A percentile compares a stretch with the other conserved stretches of the same genome.
Evolutionary conservation across 2,888 invertebrate species (phyloP).

Genomic region (Rhabditoides inermis): DNA sequence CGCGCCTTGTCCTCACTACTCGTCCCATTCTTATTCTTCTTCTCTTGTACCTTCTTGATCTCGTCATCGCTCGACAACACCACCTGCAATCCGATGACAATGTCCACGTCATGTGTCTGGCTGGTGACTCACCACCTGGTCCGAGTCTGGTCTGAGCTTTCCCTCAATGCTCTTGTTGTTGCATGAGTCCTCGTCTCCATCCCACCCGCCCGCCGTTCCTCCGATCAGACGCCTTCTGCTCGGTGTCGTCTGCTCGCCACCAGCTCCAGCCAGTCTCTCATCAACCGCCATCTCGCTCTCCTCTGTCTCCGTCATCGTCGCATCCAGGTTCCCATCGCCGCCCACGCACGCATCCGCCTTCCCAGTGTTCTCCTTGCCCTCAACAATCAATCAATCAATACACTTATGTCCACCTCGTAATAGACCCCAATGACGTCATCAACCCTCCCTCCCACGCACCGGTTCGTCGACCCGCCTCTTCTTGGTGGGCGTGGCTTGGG

Average conservation of each 20-base stretch:
- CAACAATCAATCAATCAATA: constrained; percentile 80
- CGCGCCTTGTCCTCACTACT: no score
- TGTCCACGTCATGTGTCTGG: no score
- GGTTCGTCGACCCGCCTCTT: no score
- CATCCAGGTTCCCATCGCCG: no score
- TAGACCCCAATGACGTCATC: constrained; percentile 73
- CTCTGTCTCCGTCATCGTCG: not conserved
- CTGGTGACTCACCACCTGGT: constrained; percentile 2
- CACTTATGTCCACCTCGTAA: constrained; percentile 85
- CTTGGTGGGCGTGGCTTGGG: no score
- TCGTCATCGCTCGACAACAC: constrained; percentile 32
- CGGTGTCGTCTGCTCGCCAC: no score
- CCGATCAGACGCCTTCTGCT: constrained; percentile 6
- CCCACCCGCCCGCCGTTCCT: not conserved
- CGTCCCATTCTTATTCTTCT: no score
- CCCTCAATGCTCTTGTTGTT: constrained; percentile 8
- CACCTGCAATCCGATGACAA: no score
- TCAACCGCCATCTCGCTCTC: no score
- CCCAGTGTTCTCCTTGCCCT: no score
- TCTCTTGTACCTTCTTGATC: constrained; percentile 40
- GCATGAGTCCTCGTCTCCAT: constrained; percentile 19
- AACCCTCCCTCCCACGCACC: no score
- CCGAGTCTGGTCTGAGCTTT: not conserved
- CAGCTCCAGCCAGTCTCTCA: not conserved
- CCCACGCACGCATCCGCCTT: constrained; percentile 7